Conservation (phyloP, 2,888 invertebrate genomes). For the Aspidapion aeneum region DNA sequence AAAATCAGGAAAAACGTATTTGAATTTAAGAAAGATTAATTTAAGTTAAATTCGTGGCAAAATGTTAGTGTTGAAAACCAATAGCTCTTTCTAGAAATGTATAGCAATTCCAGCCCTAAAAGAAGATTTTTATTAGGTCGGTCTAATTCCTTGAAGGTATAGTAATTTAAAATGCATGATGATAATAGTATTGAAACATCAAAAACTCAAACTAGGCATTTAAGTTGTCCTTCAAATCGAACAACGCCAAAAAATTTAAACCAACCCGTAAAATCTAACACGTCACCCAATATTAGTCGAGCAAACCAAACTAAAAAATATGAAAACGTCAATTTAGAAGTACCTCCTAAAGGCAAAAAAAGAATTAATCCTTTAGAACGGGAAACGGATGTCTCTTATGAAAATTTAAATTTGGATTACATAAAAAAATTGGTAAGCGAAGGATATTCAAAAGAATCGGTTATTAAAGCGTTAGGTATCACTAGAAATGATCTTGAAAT, state of each 20-base stretch:
- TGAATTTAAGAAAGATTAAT: too few species aligned
- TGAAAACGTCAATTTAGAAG: conserved; percentile 35
- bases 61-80: too few species aligned
- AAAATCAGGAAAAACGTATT: too few species aligned
- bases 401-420: conserved; percentile 88
- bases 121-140: conserved; percentile 53
- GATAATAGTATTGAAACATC: conserved; percentile 36
- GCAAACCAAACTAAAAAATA: conserved; percentile 22
- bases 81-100: conserved; percentile 46
- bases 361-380: conserved; percentile 43
- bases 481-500: conserved; percentile 92
- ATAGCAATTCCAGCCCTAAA: conserved; percentile 27
- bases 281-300: conserved; percentile 55
- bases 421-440: conserved; percentile 84
- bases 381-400: conserved; percentile 59
- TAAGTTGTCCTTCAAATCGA: conserved; percentile 41
- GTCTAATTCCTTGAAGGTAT: conserved; percentile 70
- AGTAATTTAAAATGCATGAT: conserved; percentile 64
- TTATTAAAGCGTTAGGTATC: conserved; percentile 87
- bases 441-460: conserved; percentile 88
- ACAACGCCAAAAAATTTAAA: conserved; percentile 25
- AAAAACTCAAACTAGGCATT: conserved; percentile 39
- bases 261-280: conserved; percentile 52
- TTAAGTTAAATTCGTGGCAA: too few species aligned
- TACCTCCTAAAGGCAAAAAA: conserved; percentile 37